Base-by-base conservation (phyloP, 2,888 invertebrate species). In the Dorcus parallelipipedus region DNA sequence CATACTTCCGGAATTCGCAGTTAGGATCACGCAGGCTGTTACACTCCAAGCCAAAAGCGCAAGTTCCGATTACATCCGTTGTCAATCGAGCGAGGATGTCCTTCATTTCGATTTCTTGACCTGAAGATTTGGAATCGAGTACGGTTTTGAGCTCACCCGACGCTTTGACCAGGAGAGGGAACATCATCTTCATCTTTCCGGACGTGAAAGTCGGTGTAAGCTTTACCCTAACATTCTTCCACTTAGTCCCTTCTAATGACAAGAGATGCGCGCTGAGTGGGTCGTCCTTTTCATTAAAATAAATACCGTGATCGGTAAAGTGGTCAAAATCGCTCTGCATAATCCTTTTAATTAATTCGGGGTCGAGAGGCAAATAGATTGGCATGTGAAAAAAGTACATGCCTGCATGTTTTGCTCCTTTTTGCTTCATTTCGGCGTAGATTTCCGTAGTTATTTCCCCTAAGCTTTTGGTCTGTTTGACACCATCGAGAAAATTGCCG, bases 251-350 rank as follows among this genome's bases (percentile, higher is more conserved):
- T 40, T 77, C 77, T 41, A 82, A 67, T 60, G 81, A 76, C 64
- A 87, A 84, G 1, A 88, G 70, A 68, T 83, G 82, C 0, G 78
- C 82, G 0, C 83, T 80, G 20, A 86, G 61, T 0, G 82, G 83
- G 70, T 86, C 85, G 3, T 80, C 78, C 4, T 80, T 73, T 48
- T 84, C 84, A 52, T 85, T 83, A 17, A 73, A 77, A 65, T 82
- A 83, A 17, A 82, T 73, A 0, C 85, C 85, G 45, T 85, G 83
- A 55, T 86, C 84, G 69, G 82, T 81, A 59, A 87, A 87, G 68
- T 82, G 75, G 4, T 73, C 75, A 61, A 84, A 86, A 64, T 86
- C 85, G 60, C 80, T 82, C 43, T 81, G 80, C 64, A 86, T 66
- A 20, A 86, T 74, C 43, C 78, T 76, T 42, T 65, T 64, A 14